phyloP scores from a whole-genome alignment of 92 coral and sea anemone genomes.

The Galaxea fascicularis region DNA sequence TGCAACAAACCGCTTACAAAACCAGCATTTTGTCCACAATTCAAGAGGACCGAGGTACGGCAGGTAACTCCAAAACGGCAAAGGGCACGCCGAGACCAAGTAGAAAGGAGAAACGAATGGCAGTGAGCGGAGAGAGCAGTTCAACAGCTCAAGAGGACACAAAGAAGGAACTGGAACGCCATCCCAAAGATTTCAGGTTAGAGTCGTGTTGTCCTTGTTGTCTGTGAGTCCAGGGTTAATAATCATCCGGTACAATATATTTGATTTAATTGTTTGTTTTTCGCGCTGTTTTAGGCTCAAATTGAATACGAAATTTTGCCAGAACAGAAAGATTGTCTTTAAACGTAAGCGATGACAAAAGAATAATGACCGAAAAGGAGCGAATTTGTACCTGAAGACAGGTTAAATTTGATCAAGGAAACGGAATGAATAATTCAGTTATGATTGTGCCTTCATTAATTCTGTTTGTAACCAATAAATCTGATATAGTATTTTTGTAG shows the following conservation, averaged over 20 bases:
- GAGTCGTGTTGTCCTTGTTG: not conserved
- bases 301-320: not conserved
- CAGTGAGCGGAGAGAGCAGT: slow-evolving; percentile 98
- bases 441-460: not conserved
- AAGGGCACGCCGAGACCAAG: slow-evolving; percentile 15
- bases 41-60: slow-evolving; percentile 68
- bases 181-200: slow-evolving; percentile 96
- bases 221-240: not conserved
- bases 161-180: slow-evolving; percentile 84
- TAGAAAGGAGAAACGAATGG: slow-evolving; percentile 91
- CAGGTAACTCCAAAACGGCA: slow-evolving; percentile 1
- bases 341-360: not conserved
- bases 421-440: not conserved
- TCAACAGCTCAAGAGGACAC: slow-evolving; percentile 86
- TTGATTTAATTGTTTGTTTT: slow-evolving; percentile 28
- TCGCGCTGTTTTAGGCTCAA: not conserved
- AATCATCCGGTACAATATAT: slow-evolving; percentile 15
- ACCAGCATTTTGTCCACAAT: slow-evolving; percentile 71
- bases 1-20: slow-evolving; percentile 81
- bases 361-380: too few species aligned
- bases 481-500: not conserved
- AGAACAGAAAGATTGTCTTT: not conserved
- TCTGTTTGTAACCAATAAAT: slow-evolving; percentile 6
- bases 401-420: not conserved
- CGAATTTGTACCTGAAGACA: too few species aligned